Evolutionary conservation across 2,888 invertebrate genomes (phyloP).

Genomic region (Tryphoninae sp.): DNA sequence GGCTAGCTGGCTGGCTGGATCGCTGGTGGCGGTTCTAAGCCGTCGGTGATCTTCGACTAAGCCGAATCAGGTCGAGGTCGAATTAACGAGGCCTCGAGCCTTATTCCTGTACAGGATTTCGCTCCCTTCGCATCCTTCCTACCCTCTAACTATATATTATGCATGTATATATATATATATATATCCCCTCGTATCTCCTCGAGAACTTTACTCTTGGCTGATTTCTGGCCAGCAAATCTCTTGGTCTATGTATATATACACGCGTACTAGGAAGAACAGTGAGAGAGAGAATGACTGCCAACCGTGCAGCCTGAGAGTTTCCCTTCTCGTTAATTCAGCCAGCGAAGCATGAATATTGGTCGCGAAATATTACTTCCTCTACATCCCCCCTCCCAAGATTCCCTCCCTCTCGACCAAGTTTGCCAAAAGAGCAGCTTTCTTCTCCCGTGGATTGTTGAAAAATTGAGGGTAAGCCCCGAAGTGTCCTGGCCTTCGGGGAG

Average conservation of each 20-base stretch:
- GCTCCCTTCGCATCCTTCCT: conserved; percentile 53
- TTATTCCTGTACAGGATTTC: conserved; percentile 50
- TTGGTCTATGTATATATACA: conserved; percentile 29
- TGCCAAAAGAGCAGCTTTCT: conserved; percentile 46
- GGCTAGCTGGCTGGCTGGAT: conserved; percentile 2
- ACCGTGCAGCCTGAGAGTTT: conserved; percentile 28
- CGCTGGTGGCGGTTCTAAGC: conserved; percentile 67
- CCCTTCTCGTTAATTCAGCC: conserved; percentile 59
- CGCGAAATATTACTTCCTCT: conserved; percentile 55
- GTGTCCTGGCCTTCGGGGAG: neutral
- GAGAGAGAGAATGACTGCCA: conserved; percentile 7
- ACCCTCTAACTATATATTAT: conserved; percentile 26
- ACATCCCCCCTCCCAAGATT: neutral
- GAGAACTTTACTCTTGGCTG: conserved; percentile 57
- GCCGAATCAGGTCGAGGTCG: conserved; percentile 66
- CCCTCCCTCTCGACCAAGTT: neutral
- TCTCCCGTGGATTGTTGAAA: conserved; percentile 8
- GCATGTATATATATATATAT: neutral
- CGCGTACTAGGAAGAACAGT: neutral
- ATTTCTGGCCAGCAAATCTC: conserved; percentile 48
- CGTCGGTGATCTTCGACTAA: conserved; percentile 72
- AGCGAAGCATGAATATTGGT: conserved; percentile 60
- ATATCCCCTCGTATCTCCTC: conserved; percentile 30
- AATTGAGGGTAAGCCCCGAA: conserved; percentile 3
- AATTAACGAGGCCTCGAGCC: conserved; percentile 66